phyloP scores from a whole-genome alignment of 2,888 invertebrate genomes.

The Euzophera pinguis region DNA sequence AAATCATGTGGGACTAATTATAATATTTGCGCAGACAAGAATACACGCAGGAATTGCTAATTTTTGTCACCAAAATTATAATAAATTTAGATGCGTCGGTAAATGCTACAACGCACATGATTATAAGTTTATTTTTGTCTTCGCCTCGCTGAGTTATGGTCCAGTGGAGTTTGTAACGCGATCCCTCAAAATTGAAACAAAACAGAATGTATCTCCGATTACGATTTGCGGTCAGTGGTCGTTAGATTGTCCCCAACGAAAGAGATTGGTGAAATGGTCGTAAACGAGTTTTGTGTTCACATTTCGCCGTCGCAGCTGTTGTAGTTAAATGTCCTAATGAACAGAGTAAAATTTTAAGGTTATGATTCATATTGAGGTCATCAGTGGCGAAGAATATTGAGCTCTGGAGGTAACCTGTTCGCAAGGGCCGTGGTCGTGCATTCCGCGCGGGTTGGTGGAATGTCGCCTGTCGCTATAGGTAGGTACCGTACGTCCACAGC shows the following conservation, averaged over 20 bases:
- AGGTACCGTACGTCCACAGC: constrained; percentile 69
- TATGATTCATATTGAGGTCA: constrained; percentile 55
- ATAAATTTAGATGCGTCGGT: constrained; percentile 74
- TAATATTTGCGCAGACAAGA: constrained; percentile 42
- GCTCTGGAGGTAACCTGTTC: constrained; percentile 63
- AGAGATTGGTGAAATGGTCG: constrained; percentile 67
- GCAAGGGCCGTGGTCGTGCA: constrained; percentile 62
- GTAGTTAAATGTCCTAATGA: constrained; percentile 49
- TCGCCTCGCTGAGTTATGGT: constrained; percentile 77
- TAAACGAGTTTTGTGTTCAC: constrained; percentile 63
- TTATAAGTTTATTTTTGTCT: constrained; percentile 80
- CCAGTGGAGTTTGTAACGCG: constrained; percentile 77
- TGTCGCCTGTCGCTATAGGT: constrained; percentile 62
- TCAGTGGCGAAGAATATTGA: constrained; percentile 52
- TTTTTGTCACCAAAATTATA: constrained; percentile 65
- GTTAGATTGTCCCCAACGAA: constrained; percentile 65
- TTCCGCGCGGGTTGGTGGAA: constrained; percentile 68
- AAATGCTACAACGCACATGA: constrained; percentile 75
- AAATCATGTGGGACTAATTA: constrained; percentile 47
- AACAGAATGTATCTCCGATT: constrained; percentile 59
- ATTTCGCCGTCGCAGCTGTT: constrained; percentile 56
- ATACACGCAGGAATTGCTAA: constrained; percentile 42
- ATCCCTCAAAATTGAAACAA: constrained; percentile 73
- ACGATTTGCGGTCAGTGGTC: constrained; percentile 70
- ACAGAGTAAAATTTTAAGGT: constrained; percentile 46